Conservation (phyloP, 2,797 vertebrate genomes). For the Meriones psammophilus region DNA sequence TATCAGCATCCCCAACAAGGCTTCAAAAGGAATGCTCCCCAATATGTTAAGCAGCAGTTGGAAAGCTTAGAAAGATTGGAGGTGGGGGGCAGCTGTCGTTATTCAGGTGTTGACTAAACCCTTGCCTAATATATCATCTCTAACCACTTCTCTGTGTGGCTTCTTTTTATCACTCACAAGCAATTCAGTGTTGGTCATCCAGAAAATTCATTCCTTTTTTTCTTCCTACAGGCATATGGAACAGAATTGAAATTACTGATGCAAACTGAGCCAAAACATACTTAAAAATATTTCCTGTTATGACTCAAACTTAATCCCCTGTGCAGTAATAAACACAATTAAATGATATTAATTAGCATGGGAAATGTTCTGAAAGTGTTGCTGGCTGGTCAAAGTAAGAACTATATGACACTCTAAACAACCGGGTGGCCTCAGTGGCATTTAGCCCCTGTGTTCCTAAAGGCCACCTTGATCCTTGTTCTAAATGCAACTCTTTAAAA, state of each 20-base stretch:
- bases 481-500: not conserved
- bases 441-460: not conserved
- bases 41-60: constrained; percentile 69
- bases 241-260: constrained; percentile 64
- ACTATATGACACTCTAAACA: not conserved
- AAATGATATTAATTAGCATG: constrained; percentile 10
- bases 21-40: constrained; percentile 49
- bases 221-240: constrained; percentile 57
- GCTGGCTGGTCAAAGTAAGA: not conserved
- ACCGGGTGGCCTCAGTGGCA: not conserved
- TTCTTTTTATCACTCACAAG: constrained; percentile 65
- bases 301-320: not conserved
- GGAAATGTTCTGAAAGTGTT: not conserved
- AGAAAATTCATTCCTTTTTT: constrained; percentile 67
- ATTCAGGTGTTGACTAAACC: constrained; percentile 63
- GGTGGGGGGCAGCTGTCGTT: not conserved
- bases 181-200: constrained; percentile 66
- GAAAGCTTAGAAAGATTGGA: not conserved
- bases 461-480: not conserved
- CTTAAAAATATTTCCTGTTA: constrained; percentile 51
- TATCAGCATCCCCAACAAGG: constrained; percentile 17
- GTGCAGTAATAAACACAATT: not conserved
- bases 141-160: constrained; percentile 55
- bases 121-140: constrained; percentile 66
- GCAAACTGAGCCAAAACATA: constrained; percentile 44